Evolutionary conservation across 2,797 vertebrate genomes (phyloP).

Genomic region (Enteromius thamalakanensis): DNA sequence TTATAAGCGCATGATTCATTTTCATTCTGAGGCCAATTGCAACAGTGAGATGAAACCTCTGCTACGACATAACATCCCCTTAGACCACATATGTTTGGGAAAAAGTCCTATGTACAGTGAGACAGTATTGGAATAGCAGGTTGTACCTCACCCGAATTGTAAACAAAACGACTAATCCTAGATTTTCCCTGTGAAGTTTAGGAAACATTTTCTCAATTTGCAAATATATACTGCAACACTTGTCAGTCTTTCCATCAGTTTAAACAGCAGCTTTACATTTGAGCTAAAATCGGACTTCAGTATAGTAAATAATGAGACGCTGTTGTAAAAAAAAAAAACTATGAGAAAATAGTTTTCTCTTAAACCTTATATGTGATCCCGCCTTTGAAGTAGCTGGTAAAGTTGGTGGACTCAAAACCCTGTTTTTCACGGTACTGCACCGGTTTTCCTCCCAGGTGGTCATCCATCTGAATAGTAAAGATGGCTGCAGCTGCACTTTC

Average conservation of each 20-base stretch:
- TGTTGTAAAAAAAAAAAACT: neutral
- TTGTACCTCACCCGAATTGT: conserved; percentile 18
- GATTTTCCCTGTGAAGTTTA: neutral
- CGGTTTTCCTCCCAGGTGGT: conserved; percentile 86
- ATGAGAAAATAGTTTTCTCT: neutral
- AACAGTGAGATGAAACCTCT: neutral
- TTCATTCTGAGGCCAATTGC: conserved; percentile 1
- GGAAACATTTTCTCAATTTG: conserved; percentile 12
- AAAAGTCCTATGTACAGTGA: neutral
- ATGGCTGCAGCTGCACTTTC: conserved; percentile 89
- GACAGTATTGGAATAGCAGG: neutral
- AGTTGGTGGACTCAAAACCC: conserved; percentile 86
- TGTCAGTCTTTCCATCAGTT: conserved; percentile 5
- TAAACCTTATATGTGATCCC: conserved; percentile 90
- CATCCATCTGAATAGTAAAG: conserved; percentile 89
- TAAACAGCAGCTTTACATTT: conserved; percentile 3
- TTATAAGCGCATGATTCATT: neutral
- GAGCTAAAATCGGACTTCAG: neutral
- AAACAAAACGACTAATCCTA: conserved; percentile 9
- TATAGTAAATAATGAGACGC: neutral
- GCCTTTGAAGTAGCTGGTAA: conserved; percentile 89
- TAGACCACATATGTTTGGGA: neutral
- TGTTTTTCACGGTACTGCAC: conserved; percentile 90
- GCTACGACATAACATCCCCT: conserved; percentile 1
- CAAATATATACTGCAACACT: neutral